Evolutionary conservation across 1,140 invertebrate species (phyloP).

Genomic region (Drosophila persimilis): DNA sequence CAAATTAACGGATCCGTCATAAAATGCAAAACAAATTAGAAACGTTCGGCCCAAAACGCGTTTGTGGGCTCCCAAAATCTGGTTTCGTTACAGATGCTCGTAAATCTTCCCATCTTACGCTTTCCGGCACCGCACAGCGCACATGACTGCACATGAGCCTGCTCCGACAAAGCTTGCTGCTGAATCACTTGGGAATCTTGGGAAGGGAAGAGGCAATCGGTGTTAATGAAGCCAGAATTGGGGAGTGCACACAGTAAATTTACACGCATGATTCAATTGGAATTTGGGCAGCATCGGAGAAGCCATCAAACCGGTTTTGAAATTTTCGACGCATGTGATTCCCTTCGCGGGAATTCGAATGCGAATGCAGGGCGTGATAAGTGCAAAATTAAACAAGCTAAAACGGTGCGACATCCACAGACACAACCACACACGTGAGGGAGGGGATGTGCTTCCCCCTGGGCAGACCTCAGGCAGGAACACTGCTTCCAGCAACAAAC

Average conservation of each 20-base stretch:
- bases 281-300: slow-evolving; percentile 6
- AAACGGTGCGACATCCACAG: slow-evolving; percentile 18
- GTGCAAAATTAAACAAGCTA: slow-evolving; percentile 38
- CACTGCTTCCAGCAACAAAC: not conserved
- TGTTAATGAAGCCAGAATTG: slow-evolving; percentile 56
- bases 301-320: slow-evolving; percentile 48
- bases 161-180: slow-evolving; percentile 32
- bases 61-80: slow-evolving; percentile 43
- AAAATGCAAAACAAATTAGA: slow-evolving; percentile 35
- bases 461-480: no score
- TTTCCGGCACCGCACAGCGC: slow-evolving; percentile 67
- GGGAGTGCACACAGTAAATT: slow-evolving; percentile 52
- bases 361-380: slow-evolving; percentile 23
- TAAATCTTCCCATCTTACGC: slow-evolving; percentile 55
- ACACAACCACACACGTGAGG: slow-evolving; percentile 27
- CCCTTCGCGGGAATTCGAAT: slow-evolving; percentile 27
- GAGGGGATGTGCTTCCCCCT: slow-evolving; percentile 24
- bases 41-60: slow-evolving; percentile 48
- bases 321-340: slow-evolving; percentile 47
- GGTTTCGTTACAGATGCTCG: slow-evolving; percentile 50
- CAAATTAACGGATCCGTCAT: slow-evolving; percentile 62
- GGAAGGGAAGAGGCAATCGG: slow-evolving; percentile 28
- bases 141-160: slow-evolving; percentile 22
- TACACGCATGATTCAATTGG: slow-evolving; percentile 59
- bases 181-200: slow-evolving; percentile 50